Evolutionary conservation across 2,888 invertebrate genomes (phyloP), one percentile per base, ranked within the genome.

Genomic region (Drepana falcataria): DNA sequence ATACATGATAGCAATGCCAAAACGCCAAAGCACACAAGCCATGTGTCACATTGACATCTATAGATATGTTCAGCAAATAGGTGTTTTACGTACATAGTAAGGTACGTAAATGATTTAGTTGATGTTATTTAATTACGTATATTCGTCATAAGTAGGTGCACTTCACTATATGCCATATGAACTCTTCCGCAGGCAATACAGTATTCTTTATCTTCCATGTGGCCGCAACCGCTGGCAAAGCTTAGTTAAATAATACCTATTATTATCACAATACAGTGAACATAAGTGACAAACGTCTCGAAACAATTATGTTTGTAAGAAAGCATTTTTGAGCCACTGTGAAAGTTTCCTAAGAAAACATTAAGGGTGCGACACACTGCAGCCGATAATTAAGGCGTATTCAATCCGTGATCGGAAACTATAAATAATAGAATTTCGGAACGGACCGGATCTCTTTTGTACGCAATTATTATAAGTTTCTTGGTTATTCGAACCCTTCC

Each of bases 361-460:
- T 62, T 72, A 81, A 82, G 84, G 89, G 90, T 82, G 84, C 79
- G 81, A 85, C 83, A 84, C 71, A 79, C 68, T 74, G 64, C 65
- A 84, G 83, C 74, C 84, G 81, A 90, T 91, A 91, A 91, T 91
- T 91, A 91, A 89, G 89, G 88, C 83, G 85, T 89, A 90, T 90
- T 90, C 91, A 91, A 74, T 80, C 79, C 78, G 68, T 76, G 85
- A 88, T 89, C 88, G 89, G 89, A 89, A 90, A 87, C 84, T 87
- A 83, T 89, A 88, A 90, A 89, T 88, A 89, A 89, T 85, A 85
- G 84, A 86, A 86, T 73, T 85, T 79, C 81, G 82, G 82, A 82
- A 81, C 78, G 79, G 79, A 85, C 88, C 91, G 91, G 91, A 91
- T 91, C 84, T 85, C 88, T 73, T 82, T 91, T 91, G 88, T 91